phyloP scores from a whole-genome alignment of 2,113 vertebrate genomes.

The Morone saxatilis region DNA sequence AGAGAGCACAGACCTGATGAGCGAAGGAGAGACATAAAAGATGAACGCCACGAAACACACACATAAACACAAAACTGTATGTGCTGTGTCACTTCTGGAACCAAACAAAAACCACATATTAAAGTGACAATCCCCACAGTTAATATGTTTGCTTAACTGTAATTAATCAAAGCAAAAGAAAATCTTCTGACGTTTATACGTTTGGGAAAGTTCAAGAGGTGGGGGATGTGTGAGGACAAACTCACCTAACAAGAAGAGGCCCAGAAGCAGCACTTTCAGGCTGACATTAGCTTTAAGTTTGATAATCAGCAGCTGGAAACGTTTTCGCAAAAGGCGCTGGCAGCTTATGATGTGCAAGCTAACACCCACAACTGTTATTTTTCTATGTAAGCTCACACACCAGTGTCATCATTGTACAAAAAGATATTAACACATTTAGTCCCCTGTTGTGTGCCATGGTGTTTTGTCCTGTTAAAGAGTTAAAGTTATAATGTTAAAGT shows the following conservation, averaged over 20 bases:
- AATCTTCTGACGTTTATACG: no score
- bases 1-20: constrained; percentile 90
- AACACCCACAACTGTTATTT: not conserved
- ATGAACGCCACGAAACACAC: not conserved
- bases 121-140: no score
- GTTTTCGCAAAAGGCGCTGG: not conserved
- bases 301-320: not conserved
- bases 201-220: not conserved
- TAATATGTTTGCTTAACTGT: not conserved
- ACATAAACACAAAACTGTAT: not conserved
- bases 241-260: not conserved
- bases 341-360: no score
- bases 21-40: not conserved
- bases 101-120: no score
- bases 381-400: not conserved
- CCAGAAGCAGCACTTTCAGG: not conserved
- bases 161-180: not conserved
- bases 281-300: not conserved
- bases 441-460: no score
- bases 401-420: not conserved
- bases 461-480: no score
- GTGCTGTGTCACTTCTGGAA: not conserved
- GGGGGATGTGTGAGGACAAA: not conserved
- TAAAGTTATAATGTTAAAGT: no score
- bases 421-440: not conserved